Base-by-base conservation (phyloP, 2,888 invertebrate genomes). In the Chamaedrilus cognettii region DNA sequence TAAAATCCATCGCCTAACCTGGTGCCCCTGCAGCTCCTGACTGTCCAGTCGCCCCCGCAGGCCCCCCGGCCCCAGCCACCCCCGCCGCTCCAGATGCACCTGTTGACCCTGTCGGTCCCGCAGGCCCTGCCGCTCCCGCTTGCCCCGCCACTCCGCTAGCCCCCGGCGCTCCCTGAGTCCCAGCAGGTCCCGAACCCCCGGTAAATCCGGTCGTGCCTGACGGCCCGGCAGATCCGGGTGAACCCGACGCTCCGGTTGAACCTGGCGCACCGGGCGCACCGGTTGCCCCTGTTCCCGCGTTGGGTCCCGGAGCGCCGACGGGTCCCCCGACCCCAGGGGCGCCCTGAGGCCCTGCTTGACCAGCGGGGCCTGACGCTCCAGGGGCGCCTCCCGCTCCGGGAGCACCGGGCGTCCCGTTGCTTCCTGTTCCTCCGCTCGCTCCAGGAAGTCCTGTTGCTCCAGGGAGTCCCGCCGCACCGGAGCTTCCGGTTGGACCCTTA, bases 81-180 rank as follows among this genome's bases (percentile, higher is more conserved):
- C 71, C 71, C 4, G 32, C 4, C 3, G 64, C 55, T 52, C 72
- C n/a, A n/a, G n/a, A n/a, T n/a, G n/a, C n/a, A n/a, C n/a, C n/a
- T n/a, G n/a, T n/a, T n/a, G n/a, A 28, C 34, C 66, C 66, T 60
- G 51, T 5, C 4, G 57, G 7, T 28, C 64, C 64, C 5, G 30
- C 49, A 15, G 60, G 35, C 28, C 73, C 73, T 26, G 52, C 51
- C 3, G 58, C 56, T 49, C 72, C 72, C 15, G 60, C 34, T 34
- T 42, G 30, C 33, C 78, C 72, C 23, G 63, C 15, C 33, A 23
- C 62, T 3, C 71, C 71, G 31, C 49, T 30, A 52, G 60, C 42
- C n/a, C 72, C 72, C 35, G 59, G 26, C 3, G 33, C 34, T 15
- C 71, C 71, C 15, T n/a, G n/a, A n/a, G n/a, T n/a, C n/a, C n/a